phyloP scores from a whole-genome alignment of 1,140 invertebrate genomes.

The Ditylenchus dipsaci region DNA sequence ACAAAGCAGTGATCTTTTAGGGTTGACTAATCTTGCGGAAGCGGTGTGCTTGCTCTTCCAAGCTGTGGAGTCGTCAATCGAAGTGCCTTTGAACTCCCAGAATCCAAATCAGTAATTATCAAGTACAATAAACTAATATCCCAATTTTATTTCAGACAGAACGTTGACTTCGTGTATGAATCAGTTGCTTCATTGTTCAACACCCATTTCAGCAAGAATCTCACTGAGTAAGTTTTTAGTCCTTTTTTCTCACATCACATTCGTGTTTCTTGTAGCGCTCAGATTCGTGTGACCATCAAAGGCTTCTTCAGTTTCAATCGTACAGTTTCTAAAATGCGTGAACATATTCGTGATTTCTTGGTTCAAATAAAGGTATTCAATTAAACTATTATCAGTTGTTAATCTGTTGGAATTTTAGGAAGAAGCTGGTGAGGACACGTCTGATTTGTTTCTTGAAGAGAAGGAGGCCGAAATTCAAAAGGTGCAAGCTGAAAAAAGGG shows the following conservation, averaged over 20 bases:
- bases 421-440: conserved; percentile 93
- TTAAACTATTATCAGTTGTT: background rate
- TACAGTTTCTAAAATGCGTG: conserved; percentile 90
- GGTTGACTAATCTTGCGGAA: conserved; percentile 84
- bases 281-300: conserved; percentile 96
- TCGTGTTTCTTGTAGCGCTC: conserved; percentile 62
- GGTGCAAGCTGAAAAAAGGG: conserved; percentile 87
- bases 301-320: conserved; percentile 95
- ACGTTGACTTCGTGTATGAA: conserved; percentile 52
- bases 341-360: conserved; percentile 96
- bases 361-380: conserved; percentile 93
- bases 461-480: conserved; percentile 77
- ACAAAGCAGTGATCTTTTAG: conserved; percentile 63
- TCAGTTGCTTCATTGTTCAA: conserved; percentile 37
- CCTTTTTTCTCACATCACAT: conserved; percentile 7
- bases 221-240: conserved; percentile 71
- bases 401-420: conserved; percentile 66
- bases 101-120: conserved; percentile 22
- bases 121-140: too few relatives aligned
- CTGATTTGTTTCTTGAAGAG: conserved; percentile 92
- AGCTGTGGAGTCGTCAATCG: conserved; percentile 42
- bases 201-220: conserved; percentile 71
- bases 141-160: conserved; percentile 3
- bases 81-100: conserved; percentile 34
- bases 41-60: conserved; percentile 69